phyloP scores from a whole-genome alignment of 37 sponge, comb jelly and placozoan genomes.

The Aplysina aerophoba region DNA sequence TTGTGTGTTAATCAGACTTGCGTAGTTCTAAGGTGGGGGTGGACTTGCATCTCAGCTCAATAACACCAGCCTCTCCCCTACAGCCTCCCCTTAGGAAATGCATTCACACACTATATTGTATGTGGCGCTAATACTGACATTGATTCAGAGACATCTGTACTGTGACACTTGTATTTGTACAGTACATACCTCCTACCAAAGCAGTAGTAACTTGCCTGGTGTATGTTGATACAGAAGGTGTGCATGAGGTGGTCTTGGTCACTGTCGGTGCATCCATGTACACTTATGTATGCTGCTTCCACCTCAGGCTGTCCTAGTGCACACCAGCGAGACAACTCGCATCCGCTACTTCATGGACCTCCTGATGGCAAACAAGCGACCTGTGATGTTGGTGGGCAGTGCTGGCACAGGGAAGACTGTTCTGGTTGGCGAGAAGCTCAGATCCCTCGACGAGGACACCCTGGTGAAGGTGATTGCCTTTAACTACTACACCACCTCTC shows the following conservation, averaged over 20 bases:
- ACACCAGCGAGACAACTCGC: slow-evolving; percentile 92
- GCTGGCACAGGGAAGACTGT: slow-evolving; percentile 99
- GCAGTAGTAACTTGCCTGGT: neutral
- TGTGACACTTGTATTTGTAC: too few species aligned
- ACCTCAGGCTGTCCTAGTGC: slow-evolving; percentile 87
- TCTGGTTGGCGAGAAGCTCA: slow-evolving; percentile 87
- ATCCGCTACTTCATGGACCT: slow-evolving; percentile 87
- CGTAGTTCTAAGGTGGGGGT: too few species aligned
- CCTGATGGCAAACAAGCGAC: slow-evolving; percentile 86
- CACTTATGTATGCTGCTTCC: neutral
- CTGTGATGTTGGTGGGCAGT: slow-evolving; percentile 98
- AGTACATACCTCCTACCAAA: too few species aligned
- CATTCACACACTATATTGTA: too few species aligned
- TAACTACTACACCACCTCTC: slow-evolving; percentile 98
- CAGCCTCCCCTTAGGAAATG: too few species aligned
- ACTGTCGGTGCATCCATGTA: neutral
- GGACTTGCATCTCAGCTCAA: too few species aligned
- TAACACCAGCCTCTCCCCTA: too few species aligned
- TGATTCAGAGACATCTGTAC: too few species aligned
- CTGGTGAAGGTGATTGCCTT: slow-evolving; percentile 92
- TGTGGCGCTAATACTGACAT: too few species aligned
- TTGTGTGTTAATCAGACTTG: too few species aligned
- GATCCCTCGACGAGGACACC: slow-evolving; percentile 66
- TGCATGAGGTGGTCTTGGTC: neutral
- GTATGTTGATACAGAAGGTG: neutral